A percentile compares a stretch with the other conserved stretches of the same genome.
Evolutionary conservation across 2,888 invertebrate genomes (phyloP).

Genomic region (Xylota sylvarum): DNA sequence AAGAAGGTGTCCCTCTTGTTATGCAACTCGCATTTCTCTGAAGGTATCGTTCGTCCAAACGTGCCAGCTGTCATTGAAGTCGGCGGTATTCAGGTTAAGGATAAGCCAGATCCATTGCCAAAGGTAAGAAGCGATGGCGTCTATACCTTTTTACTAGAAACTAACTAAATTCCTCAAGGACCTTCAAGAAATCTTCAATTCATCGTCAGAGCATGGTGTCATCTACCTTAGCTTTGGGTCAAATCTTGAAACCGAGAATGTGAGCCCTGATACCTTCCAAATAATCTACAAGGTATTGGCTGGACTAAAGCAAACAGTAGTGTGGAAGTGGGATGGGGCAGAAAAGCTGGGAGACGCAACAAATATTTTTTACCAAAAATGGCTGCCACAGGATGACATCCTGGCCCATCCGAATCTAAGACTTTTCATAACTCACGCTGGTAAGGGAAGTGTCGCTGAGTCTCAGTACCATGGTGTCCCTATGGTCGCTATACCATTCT

Average conservation of each 20-base stretch:
- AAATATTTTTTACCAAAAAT: constrained; percentile 82
- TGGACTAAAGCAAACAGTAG: constrained; percentile 86
- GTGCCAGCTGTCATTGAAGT: constrained; percentile 83
- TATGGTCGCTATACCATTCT: constrained; percentile 90
- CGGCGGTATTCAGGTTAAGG: constrained; percentile 84
- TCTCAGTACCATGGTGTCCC: constrained; percentile 92
- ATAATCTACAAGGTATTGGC: constrained; percentile 86
- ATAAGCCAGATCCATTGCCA: constrained; percentile 81
- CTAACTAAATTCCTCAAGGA: constrained; percentile 35
- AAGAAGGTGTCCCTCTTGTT: constrained; percentile 82
- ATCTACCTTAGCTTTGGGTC: constrained; percentile 82
- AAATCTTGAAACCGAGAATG: constrained; percentile 78
- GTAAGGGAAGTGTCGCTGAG: constrained; percentile 90
- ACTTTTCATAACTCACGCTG: constrained; percentile 82
- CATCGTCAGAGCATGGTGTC: constrained; percentile 81
- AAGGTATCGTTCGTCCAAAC: constrained; percentile 82
- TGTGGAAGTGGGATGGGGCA: constrained; percentile 88
- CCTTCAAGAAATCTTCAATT: constrained; percentile 79
- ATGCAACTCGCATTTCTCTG: constrained; percentile 82
- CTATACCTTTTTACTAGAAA: neutral
- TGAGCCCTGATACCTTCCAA: constrained; percentile 85
- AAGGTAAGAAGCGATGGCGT: constrained; percentile 69
- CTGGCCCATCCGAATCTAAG: constrained; percentile 90
- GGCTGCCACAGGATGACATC: constrained; percentile 88
- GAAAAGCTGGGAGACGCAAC: constrained; percentile 78